Base-by-base conservation (phyloP, 2,888 invertebrate genomes). In the Leucoma salicis region DNA sequence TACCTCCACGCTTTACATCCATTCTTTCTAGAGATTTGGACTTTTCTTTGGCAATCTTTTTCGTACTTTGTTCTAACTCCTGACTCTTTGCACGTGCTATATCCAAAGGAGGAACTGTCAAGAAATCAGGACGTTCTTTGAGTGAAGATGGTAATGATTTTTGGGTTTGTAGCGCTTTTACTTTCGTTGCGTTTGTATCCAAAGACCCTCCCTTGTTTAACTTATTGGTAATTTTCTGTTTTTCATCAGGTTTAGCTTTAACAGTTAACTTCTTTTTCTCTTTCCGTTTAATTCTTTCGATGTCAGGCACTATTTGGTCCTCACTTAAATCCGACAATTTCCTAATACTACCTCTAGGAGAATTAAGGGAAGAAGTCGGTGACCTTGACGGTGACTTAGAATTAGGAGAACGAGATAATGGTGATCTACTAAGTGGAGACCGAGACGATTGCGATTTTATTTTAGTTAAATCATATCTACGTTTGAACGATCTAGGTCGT, bases 1-100 rank as follows among this genome's bases (percentile, higher is more conserved):
- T 92, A 46, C 79, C 65, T 11, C 82, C 79, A 53, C 92, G 77
- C 71, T 90, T 91, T 1, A 92, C 70, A 65, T 93, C 92, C 78
- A 92, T 87, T 74, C 91, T 92, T 63, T 94, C 94, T 43, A 94
- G 79, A 0, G 94, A 93, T 61, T 92, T 93, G 0, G 94, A 93
- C 51, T 93, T 93, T 70, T 94, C 94, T 67, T 92, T 93, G 0
- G 91, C 89, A 36, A 90, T 82, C 16, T 79, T 81, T 76, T 79
- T 90, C 35, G 85, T 78, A 8, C 72, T 72, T 67, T 90, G 85
- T 57, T 92, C 92, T 11, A 91, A 69, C 82, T 94, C 91, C 73
- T 92, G 92, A 56, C 92, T 92, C 63, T 92, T 92, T 5, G 92
- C 90, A 48, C 92, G 82, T 39, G 90, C 91, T 51, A 92, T 90